A percentile compares a stretch with the other conserved stretches of the same genome.
These are phyloP conservation scores for Acridotheres tristis DNA, from an alignment of 2,797 vertebrate species.

Conservation along the genomic window DNA sequence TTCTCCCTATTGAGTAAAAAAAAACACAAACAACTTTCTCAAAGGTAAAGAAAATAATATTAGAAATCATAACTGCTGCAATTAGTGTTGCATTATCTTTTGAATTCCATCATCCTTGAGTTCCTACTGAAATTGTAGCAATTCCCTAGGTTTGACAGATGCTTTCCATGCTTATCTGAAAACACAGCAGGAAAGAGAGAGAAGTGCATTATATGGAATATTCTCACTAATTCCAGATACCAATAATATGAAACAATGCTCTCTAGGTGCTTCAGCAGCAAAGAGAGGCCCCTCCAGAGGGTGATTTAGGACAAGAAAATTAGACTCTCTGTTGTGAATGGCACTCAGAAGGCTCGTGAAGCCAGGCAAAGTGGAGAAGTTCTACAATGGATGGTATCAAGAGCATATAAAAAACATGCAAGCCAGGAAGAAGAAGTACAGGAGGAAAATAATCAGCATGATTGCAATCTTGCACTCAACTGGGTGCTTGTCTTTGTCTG, in stretches of 20 bases:
- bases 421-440: background rate
- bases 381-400: background rate
- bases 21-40: background rate
- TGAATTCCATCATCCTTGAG: background rate
- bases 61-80: background rate
- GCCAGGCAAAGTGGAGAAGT: background rate
- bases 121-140: background rate
- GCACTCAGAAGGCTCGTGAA: background rate
- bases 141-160: background rate
- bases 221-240: background rate
- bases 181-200: background rate
- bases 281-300: background rate
- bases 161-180: background rate
- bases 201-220: background rate
- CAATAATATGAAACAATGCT: background rate
- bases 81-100: background rate
- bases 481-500: background rate
- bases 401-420: background rate
- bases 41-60: background rate
- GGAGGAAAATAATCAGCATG: background rate
- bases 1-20: background rate
- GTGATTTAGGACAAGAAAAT: constrained; percentile 23
- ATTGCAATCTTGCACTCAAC: background rate
- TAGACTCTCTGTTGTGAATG: background rate
- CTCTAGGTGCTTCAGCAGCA: background rate